Conservation (phyloP, 92 coral and sea anemone genomes). For the Palythoa grandiflora region DNA sequence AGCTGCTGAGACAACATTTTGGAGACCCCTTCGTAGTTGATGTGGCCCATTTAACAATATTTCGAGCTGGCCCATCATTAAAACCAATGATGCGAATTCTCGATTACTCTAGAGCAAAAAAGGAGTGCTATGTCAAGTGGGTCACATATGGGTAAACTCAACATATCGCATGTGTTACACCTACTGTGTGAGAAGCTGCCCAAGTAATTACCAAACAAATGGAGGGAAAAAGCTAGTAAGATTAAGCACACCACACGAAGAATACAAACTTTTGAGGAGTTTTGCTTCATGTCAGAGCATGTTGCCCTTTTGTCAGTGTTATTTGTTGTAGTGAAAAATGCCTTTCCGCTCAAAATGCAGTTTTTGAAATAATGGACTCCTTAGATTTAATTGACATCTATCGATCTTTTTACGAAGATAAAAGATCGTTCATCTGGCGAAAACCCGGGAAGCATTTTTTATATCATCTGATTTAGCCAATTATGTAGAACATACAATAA, state of each 20-base stretch:
- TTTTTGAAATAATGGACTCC: not conserved
- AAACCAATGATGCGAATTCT: constrained; percentile 64
- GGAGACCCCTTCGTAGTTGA: constrained; percentile 77
- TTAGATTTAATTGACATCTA: not conserved
- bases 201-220: constrained; percentile 58
- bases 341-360: not conserved
- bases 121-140: constrained; percentile 45
- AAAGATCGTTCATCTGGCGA: not conserved
- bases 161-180: constrained; percentile 66
- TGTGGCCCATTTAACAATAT: constrained; percentile 62
- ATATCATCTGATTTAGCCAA: too few species aligned
- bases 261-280: constrained; percentile 61
- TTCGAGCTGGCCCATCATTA: constrained; percentile 66
- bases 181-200: constrained; percentile 71
- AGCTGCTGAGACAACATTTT: constrained; percentile 63
- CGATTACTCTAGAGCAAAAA: constrained; percentile 66
- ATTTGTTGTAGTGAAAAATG: too few species aligned
- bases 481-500: too few species aligned
- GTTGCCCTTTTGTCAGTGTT: too few species aligned
- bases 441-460: not conserved
- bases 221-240: constrained; percentile 64
- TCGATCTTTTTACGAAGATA: not conserved
- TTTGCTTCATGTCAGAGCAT: constrained; percentile 64
- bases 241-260: constrained; percentile 45
- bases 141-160: constrained; percentile 63